A percentile compares a stretch with the other conserved stretches of the same genome.
phyloP scores from a whole-genome alignment of 2,888 invertebrate genomes.

The Drosophila testacea region DNA sequence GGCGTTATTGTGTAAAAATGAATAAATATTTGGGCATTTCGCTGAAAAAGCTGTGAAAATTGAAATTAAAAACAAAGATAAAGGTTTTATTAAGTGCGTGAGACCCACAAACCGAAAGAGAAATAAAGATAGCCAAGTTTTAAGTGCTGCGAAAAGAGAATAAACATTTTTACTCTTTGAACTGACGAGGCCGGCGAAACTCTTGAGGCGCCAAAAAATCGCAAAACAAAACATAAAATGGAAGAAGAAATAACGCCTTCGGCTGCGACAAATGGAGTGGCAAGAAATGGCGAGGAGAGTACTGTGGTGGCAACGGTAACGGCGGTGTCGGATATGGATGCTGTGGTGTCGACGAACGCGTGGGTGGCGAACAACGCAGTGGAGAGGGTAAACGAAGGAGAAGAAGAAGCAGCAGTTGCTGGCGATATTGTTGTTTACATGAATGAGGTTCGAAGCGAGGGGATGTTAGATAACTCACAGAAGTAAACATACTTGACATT shows the following conservation, averaged over 20 bases:
- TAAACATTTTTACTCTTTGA: background rate
- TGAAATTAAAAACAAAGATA: background rate
- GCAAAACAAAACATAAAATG: constrained; percentile 39
- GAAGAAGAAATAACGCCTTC: constrained; percentile 55
- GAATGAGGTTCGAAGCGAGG: constrained; percentile 54
- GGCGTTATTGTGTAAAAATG: constrained; percentile 61
- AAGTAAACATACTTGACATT: constrained; percentile 36
- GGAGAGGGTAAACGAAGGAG: constrained; percentile 12
- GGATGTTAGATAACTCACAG: constrained; percentile 24
- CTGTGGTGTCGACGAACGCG: constrained; percentile 7
- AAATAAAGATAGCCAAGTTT: background rate
- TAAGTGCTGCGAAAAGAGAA: constrained; percentile 10
- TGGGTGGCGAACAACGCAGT: constrained; percentile 28
- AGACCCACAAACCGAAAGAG: background rate
- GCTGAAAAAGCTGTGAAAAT: constrained; percentile 20
- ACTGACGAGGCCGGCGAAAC: constrained; percentile 40
- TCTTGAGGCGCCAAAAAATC: constrained; percentile 53
- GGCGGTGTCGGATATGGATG: background rate
- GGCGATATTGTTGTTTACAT: constrained; percentile 52
- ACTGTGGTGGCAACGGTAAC: background rate
- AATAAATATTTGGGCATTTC: constrained; percentile 20
- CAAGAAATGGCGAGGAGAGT: constrained; percentile 20
- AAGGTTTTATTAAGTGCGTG: background rate
- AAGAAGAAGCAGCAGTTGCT: constrained; percentile 32
- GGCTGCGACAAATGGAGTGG: constrained; percentile 53